Base-by-base conservation (phyloP, 2,888 invertebrate genomes). In the Pycnomerus fuliginosus region DNA sequence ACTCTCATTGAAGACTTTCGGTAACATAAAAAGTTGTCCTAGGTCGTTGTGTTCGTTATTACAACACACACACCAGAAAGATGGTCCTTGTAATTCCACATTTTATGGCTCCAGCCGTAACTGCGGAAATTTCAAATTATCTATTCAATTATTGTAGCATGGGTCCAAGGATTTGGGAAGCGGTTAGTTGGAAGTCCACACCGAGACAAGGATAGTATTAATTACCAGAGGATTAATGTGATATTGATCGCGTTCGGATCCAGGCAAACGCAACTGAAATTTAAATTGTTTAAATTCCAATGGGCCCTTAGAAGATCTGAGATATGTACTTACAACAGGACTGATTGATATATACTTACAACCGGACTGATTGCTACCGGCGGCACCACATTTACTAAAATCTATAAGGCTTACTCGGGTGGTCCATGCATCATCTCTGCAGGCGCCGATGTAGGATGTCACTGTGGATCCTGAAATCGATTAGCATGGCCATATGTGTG, bases 151-250 rank as follows among this genome's bases (percentile, higher is more conserved):
- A n/a, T n/a, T n/a, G n/a, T n/a, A n/a, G n/a, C n/a, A n/a, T 45
- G 37, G 43, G 32, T 16, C 37, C 34, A 42, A 42, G 42, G 45
- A 39, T 31, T 37, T 25, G 34, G 37, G 44, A 36, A 60, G 61
- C 62, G 64, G 65, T 65, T 65, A 58, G 63, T 64, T 63, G 52
- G 58, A 52, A 58, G 52, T 60, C 61, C 61, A 55, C 67, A 61
- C 63, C 60, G 59, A 58, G 62, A 64, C 65, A 64, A 66, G 67
- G 67, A 67, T 66, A 60, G 65, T 69, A 70, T 69, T 70, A 69
- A 70, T 69, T 68, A 67, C 67, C 51, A 53, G 42, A 62, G 67
- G 68, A 69, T 65, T 65, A 62, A 65, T 65, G 65, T 61, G 52
- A 51, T 64, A 65, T 65, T 55, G 65, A 64, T 64, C 64, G 55